phyloP scores from a whole-genome alignment of 1,140 invertebrate genomes.

The Drosophila kanapiae region DNA sequence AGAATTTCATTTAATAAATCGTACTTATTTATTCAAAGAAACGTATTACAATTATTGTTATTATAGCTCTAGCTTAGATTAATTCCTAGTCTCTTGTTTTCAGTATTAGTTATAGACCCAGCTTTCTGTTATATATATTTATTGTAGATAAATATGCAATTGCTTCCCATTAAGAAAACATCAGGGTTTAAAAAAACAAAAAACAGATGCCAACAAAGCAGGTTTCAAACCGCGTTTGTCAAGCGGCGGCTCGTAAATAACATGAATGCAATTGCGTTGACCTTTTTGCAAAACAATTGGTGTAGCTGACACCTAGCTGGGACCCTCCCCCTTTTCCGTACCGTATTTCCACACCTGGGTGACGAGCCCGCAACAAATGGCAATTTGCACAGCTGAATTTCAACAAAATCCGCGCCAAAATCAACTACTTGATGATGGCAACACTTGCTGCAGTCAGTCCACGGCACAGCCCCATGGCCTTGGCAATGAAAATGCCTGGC shows the following conservation, averaged over 20 bases:
- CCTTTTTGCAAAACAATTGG: conserved; percentile 48
- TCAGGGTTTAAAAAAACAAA: conserved; percentile 3
- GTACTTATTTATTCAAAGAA: too few species aligned
- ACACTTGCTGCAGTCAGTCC: conserved; percentile 5
- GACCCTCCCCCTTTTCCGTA: background rate
- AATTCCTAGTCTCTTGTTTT: background rate
- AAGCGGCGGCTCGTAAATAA: conserved; percentile 23
- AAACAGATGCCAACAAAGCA: background rate
- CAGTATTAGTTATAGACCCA: background rate
- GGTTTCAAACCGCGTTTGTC: background rate
- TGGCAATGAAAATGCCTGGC: conserved; percentile 63
- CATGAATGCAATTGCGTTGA: conserved; percentile 39
- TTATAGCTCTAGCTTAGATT: too few species aligned
- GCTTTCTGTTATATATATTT: background rate
- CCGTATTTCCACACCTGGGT: background rate
- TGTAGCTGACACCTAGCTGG: conserved; percentile 37
- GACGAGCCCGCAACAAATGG: background rate
- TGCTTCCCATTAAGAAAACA: background rate
- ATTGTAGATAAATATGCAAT: background rate
- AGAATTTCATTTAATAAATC: too few species aligned
- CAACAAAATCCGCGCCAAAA: conserved; percentile 20
- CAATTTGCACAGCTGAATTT: conserved; percentile 27
- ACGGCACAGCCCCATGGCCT: conserved; percentile 47
- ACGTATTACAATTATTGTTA: too few species aligned
- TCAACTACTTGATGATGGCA: background rate